phyloP scores from a whole-genome alignment of 2,797 vertebrate genomes.

The Astyanax mexicanus region DNA sequence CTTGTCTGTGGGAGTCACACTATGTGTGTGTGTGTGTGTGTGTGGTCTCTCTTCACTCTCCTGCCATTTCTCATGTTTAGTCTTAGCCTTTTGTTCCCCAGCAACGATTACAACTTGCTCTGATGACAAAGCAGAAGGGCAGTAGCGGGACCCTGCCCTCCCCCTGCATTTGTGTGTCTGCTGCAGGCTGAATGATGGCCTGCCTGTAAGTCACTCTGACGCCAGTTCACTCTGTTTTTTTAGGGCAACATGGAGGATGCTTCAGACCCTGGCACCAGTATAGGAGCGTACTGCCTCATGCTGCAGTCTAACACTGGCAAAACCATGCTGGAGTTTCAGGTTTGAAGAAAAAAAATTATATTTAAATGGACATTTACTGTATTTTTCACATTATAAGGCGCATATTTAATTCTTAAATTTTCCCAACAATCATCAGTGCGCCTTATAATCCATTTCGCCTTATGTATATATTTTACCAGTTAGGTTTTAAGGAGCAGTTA shows the following conservation, averaged over 20 bases:
- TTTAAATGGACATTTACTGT: not conserved
- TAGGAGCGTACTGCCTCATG: conserved; percentile 89
- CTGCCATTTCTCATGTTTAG: conserved; percentile 52
- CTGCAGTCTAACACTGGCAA: conserved; percentile 85
- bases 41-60: conserved; percentile 49
- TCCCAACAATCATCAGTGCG: no score
- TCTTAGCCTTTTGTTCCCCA: conserved; percentile 48
- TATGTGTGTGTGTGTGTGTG: conserved; percentile 21
- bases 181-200: conserved; percentile 37
- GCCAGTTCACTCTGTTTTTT: conserved; percentile 54
- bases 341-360: conserved; percentile 61
- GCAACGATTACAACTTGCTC: conserved; percentile 50
- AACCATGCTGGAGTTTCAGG: conserved; percentile 94
- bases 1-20: conserved; percentile 18
- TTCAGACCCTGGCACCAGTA: conserved; percentile 85
- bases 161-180: conserved; percentile 47
- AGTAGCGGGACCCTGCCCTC: conserved; percentile 42
- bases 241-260: conserved; percentile 85
- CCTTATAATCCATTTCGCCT: no score
- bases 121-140: conserved; percentile 46
- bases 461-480: no score
- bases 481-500: no score
- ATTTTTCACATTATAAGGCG: no score
- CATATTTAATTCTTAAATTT: no score
- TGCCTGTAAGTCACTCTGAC: conserved; percentile 26